These are phyloP conservation scores for Omphaloscelis lunosa DNA, from an alignment of 2,888 invertebrate genomes.

Conservation along the genomic window DNA sequence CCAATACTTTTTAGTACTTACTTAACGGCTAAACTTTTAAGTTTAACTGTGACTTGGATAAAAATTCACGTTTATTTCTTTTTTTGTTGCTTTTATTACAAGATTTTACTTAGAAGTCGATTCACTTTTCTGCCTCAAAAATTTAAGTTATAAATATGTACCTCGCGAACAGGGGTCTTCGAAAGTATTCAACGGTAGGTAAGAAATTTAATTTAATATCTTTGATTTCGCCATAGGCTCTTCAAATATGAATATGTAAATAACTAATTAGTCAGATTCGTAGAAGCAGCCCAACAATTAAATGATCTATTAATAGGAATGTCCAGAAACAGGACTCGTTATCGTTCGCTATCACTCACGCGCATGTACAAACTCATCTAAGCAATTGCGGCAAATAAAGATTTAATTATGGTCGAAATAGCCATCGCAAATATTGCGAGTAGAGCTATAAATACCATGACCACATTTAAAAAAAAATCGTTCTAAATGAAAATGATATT, in stretches of 20 bases:
- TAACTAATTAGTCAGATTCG: slow-evolving; percentile 15
- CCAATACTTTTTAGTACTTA: background rate
- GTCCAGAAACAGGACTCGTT: slow-evolving; percentile 24
- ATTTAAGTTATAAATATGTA: background rate
- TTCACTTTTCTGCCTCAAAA: background rate
- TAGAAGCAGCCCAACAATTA: slow-evolving; percentile 17
- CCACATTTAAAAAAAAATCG: background rate
- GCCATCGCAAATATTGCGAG: background rate
- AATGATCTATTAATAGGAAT: slow-evolving; percentile 12
- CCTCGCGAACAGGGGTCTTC: background rate
- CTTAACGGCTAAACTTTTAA: background rate
- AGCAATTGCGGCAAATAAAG: slow-evolving; percentile 1
- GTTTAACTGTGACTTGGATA: background rate
- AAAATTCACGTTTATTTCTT: background rate
- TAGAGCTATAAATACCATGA: background rate
- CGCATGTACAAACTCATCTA: slow-evolving; percentile 24
- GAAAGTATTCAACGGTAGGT: background rate
- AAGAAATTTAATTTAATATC: slow-evolving; percentile 22
- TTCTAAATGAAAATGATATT: background rate
- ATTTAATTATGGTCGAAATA: slow-evolving; percentile 14
- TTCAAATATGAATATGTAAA: background rate
- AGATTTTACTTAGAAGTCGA: background rate
- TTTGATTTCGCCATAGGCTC: background rate
- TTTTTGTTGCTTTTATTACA: background rate
- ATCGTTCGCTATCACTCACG: slow-evolving; percentile 46